These are phyloP conservation scores for Wiebesia pumilae DNA, from an alignment of 1,140 invertebrate species.

Conservation along the genomic window DNA sequence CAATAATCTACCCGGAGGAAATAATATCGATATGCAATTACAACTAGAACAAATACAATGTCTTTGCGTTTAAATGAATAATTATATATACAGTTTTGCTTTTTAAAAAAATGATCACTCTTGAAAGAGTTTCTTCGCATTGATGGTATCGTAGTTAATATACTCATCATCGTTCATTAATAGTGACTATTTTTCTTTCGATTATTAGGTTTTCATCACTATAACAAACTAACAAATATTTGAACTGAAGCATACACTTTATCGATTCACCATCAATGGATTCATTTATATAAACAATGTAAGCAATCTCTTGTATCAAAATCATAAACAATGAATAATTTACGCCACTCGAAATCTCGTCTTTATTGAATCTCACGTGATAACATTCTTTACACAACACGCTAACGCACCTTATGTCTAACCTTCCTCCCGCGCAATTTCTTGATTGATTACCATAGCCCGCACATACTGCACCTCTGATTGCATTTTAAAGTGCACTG, in stretches of 20 bases:
- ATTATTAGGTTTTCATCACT: too few species aligned
- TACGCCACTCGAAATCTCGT: background rate
- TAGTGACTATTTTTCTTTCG: background rate
- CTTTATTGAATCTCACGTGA: constrained; percentile 23
- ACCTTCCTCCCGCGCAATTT: constrained; percentile 14
- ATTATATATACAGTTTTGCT: too few species aligned
- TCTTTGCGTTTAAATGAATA: too few species aligned
- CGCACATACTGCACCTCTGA: constrained; percentile 25
- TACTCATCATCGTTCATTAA: background rate
- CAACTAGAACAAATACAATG: too few species aligned
- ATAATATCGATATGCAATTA: too few species aligned
- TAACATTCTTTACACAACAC: background rate
- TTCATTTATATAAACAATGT: background rate
- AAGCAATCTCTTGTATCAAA: constrained; percentile 1
- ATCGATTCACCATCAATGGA: background rate
- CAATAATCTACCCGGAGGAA: too few species aligned
- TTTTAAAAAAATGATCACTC: too few species aligned
- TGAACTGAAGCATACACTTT: background rate
- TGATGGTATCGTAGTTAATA: background rate
- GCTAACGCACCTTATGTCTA: constrained; percentile 4
- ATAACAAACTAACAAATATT: background rate
- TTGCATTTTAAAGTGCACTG: constrained; percentile 35
- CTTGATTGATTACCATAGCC: constrained; percentile 41
- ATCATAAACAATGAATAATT: constrained; percentile 31
- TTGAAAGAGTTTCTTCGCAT: too few species aligned